Base-by-base conservation (phyloP, 2,888 invertebrate genomes). In the Nipponacmea schrenckii region DNA sequence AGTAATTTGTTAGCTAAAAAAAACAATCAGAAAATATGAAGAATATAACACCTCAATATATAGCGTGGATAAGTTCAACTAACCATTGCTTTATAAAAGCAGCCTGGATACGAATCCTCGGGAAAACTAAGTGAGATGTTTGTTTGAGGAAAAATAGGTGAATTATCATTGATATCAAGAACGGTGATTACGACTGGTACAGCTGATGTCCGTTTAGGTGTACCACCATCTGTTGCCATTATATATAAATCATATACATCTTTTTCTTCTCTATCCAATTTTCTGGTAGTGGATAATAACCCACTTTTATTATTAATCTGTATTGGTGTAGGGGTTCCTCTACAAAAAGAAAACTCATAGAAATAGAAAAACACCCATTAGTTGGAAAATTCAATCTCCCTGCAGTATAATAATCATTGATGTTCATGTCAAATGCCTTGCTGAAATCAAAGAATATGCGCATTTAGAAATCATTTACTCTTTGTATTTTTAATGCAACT, bases 11-110 rank as follows among this genome's bases (percentile, higher is more conserved):
- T 8, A 10, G 10, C 39, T 8, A 39, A 39, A 0, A 10, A 10
- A 7, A 39, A n/a, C n/a, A 39, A 39, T 10, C 39, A 39, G 10
- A 39, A 39, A 39, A 39, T 8, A n/a, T n/a, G n/a, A n/a, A n/a
- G n/a, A n/a, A n/a, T n/a, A n/a, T n/a, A 39, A 8, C 39, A 10
- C 39, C 10, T 7, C 39, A 7, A 1, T 39, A 39, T 39, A 39
- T 8, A 2, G 10, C 1, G 39, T 4, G 31, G 7, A n/a, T 10
- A 10, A 8, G 39, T 8, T 5, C 15, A 56, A 56, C 56, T 14
- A 56, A 56, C 56, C 56, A 20, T 56, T 12, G 56, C 56, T 14
- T 56, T 24, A 56, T 56, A 56, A 56, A 56, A 56, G 20, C 56
- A 56, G 20, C 20, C 56, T 56, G 56, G 56, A 56, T 56, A 24